Evolutionary conservation across 2,113 vertebrate genomes (phyloP).

Genomic region (Cephalopholis sonnerati): DNA sequence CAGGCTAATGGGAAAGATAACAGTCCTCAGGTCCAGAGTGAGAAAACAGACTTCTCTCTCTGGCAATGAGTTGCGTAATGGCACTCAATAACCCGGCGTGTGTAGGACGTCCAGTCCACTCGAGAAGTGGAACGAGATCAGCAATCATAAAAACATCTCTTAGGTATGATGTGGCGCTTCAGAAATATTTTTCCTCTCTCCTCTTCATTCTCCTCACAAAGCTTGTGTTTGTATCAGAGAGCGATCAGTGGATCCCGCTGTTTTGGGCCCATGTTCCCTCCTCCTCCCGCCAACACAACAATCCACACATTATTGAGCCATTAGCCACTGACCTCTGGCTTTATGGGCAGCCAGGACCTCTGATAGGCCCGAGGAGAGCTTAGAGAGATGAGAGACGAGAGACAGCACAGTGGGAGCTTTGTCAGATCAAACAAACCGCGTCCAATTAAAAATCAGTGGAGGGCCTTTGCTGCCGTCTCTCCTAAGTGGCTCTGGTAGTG

Average conservation of each 20-base stretch:
- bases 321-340: slow-evolving; percentile 72
- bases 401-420: no score
- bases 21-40: slow-evolving; percentile 26
- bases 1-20: slow-evolving; percentile 54
- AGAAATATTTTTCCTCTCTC: slow-evolving; percentile 9
- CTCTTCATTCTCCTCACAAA: slow-evolving; percentile 57
- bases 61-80: slow-evolving; percentile 44
- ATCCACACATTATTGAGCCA: slow-evolving; percentile 75
- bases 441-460: slow-evolving; percentile 66
- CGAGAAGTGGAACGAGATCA: slow-evolving; percentile 1
- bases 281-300: slow-evolving; percentile 54
- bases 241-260: slow-evolving; percentile 20
- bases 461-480: slow-evolving; percentile 18
- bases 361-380: slow-evolving; percentile 55
- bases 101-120: slow-evolving; percentile 28
- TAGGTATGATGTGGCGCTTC: slow-evolving; percentile 18
- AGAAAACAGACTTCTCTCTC: slow-evolving; percentile 53
- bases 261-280: background rate
- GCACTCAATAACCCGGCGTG: slow-evolving; percentile 34
- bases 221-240: slow-evolving; percentile 57
- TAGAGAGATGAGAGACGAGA: slow-evolving; percentile 55
- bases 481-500: slow-evolving; percentile 22
- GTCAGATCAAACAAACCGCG: slow-evolving; percentile 26
- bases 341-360: slow-evolving; percentile 45
- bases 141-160: slow-evolving; percentile 38